phyloP scores from a whole-genome alignment of 2,888 invertebrate species.

The Eupithecia abbreviata region DNA sequence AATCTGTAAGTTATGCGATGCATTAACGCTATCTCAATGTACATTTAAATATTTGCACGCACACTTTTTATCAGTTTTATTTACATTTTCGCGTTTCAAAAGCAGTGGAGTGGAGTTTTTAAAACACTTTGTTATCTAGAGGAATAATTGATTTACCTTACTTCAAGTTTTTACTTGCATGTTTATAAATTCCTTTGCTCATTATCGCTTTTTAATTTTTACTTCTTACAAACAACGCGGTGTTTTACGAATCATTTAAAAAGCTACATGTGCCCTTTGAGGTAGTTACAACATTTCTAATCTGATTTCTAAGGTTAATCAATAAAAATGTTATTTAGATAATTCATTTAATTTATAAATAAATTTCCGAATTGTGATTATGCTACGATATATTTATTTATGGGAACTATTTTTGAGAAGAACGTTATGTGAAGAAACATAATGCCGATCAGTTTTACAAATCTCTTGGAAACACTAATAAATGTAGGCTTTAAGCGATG shows the following conservation, averaged over 20 bases:
- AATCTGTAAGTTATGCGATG: slow-evolving; percentile 51
- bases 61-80: slow-evolving; percentile 25
- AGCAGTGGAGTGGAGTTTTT: neutral
- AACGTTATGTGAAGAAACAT: neutral
- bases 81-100: slow-evolving; percentile 20
- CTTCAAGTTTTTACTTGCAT: neutral
- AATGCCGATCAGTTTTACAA: neutral
- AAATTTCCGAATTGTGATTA: too few relatives aligned
- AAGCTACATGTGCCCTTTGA: neutral
- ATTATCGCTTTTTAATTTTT: neutral
- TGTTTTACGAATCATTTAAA: neutral
- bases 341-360: too few relatives aligned
- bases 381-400: neutral
- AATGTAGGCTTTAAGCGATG: slow-evolving; percentile 6
- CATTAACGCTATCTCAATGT: slow-evolving; percentile 49
- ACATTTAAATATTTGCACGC: slow-evolving; percentile 24
- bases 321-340: neutral
- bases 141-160: neutral
- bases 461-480: neutral
- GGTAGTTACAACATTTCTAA: neutral
- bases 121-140: slow-evolving; percentile 6
- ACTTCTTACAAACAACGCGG: neutral
- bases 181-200: neutral
- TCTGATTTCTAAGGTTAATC: neutral
- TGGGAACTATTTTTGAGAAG: neutral